Evolutionary conservation across 2,888 invertebrate genomes (phyloP).

Genomic region (Archips crataeganus): DNA sequence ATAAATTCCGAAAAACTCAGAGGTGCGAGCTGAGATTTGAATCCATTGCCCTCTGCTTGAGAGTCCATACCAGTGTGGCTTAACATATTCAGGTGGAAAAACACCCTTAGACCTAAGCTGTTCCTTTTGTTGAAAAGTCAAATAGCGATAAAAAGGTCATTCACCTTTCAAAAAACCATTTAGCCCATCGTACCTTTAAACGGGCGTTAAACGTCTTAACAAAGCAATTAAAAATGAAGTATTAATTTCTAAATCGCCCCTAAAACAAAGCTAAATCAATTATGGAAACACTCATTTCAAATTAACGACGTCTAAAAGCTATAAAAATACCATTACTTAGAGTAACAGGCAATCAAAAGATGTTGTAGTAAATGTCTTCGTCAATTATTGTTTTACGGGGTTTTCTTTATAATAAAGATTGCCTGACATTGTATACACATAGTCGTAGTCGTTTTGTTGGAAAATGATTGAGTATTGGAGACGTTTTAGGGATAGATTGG

Average conservation of each 20-base stretch:
- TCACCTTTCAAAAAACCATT: neutral
- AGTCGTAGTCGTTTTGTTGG: neutral
- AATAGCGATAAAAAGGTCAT: neutral
- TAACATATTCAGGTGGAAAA: too few relatives aligned
- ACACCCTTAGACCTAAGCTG: too few relatives aligned
- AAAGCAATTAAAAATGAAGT: conserved; percentile 4
- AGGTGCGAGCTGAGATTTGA: too few relatives aligned
- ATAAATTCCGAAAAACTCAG: too few relatives aligned
- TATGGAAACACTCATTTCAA: conserved; percentile 32
- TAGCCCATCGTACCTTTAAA: neutral
- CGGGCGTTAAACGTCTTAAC: neutral
- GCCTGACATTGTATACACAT: conserved; percentile 2
- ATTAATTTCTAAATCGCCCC: conserved; percentile 23
- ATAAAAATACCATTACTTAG: conserved; percentile 39
- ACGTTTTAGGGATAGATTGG: neutral
- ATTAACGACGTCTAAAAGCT: conserved; percentile 36
- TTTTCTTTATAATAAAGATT: conserved; percentile 22
- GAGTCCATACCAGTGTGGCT: too few relatives aligned
- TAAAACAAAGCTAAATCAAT: conserved; percentile 34
- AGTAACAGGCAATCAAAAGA: conserved; percentile 32
- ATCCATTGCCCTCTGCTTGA: too few relatives aligned
- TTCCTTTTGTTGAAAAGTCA: too few relatives aligned
- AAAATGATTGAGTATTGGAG: neutral
- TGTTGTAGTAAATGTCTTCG: conserved; percentile 36
- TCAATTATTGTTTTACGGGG: conserved; percentile 35